Conservation (phyloP, 2,888 invertebrate species). For the Dichetophora obliterata region DNA sequence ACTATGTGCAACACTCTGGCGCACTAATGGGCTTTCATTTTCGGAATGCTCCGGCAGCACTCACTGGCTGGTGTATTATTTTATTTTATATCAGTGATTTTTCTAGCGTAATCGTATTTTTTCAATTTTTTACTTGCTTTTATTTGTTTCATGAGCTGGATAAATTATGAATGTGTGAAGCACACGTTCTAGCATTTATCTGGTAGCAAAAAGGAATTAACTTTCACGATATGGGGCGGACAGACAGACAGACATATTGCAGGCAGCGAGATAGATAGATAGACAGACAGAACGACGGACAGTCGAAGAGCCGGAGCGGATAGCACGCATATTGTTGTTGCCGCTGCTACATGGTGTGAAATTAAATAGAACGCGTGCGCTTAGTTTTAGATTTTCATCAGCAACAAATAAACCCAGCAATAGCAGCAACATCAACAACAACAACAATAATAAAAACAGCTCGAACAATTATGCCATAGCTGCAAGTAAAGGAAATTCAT, state of each 20-base stretch:
- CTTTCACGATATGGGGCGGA: slow-evolving; percentile 49
- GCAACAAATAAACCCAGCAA: slow-evolving; percentile 2
- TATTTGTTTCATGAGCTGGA: not conserved
- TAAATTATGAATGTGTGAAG: slow-evolving; percentile 45
- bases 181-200: slow-evolving; percentile 49
- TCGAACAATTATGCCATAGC: not conserved
- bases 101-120: not conserved
- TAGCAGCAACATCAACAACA: not conserved
- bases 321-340: not conserved
- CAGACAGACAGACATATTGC: slow-evolving; percentile 37
- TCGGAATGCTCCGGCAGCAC: not conserved
- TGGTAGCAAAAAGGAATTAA: slow-evolving; percentile 50
- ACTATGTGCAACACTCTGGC: not conserved
- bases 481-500: not conserved
- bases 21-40: slow-evolving; percentile 24
- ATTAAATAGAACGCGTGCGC: slow-evolving; percentile 35
- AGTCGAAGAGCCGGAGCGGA: not conserved
- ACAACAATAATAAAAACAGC: slow-evolving; percentile 7
- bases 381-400: slow-evolving; percentile 29
- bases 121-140: not conserved
- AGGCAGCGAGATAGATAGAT: slow-evolving; percentile 5
- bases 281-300: slow-evolving; percentile 23
- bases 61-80: not conserved
- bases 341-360: slow-evolving; percentile 22
- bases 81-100: not conserved